These are phyloP conservation scores for Chrysolina oricalcia DNA, from an alignment of 2,888 invertebrate genomes.

Conservation along the genomic window DNA sequence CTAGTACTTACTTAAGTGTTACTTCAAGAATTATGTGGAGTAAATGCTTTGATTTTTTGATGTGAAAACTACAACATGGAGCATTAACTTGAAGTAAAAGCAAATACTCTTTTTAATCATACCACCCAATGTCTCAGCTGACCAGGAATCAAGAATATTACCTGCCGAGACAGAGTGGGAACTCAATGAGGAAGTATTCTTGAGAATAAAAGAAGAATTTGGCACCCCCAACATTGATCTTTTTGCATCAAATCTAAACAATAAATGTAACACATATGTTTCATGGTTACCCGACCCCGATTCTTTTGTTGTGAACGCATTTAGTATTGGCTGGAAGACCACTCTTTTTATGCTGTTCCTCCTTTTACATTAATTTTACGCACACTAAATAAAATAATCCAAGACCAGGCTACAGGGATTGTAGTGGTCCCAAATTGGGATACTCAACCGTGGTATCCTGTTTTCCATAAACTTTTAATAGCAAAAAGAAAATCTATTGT, in stretches of 20 bases:
- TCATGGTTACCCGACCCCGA: not conserved
- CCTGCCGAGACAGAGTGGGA: not conserved
- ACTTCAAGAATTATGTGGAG: too few relatives aligned
- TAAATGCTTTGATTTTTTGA: too few relatives aligned
- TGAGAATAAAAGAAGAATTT: not conserved
- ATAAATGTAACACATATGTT: not conserved
- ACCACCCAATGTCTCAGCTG: not conserved
- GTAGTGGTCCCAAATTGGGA: not conserved
- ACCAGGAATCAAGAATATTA: not conserved
- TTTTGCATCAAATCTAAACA: not conserved
- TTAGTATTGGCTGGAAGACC: not conserved
- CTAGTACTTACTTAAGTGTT: too few relatives aligned
- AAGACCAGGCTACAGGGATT: not conserved
- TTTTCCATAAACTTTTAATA: not conserved
- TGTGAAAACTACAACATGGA: too few relatives aligned
- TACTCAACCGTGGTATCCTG: constrained; percentile 11
- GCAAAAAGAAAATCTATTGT: too few relatives aligned
- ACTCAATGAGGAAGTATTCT: not conserved
- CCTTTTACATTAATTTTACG: not conserved
- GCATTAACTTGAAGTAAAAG: too few relatives aligned
- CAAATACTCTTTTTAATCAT: too few relatives aligned
- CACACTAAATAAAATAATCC: not conserved
- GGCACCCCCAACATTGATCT: not conserved
- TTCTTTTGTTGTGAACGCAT: not conserved
- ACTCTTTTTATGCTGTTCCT: not conserved